Percentiles rank a stretch among this genome's conserved stretches.
Evolutionary conservation across 2,113 vertebrate species (phyloP).

Genomic region (Crotalus helleri): DNA sequence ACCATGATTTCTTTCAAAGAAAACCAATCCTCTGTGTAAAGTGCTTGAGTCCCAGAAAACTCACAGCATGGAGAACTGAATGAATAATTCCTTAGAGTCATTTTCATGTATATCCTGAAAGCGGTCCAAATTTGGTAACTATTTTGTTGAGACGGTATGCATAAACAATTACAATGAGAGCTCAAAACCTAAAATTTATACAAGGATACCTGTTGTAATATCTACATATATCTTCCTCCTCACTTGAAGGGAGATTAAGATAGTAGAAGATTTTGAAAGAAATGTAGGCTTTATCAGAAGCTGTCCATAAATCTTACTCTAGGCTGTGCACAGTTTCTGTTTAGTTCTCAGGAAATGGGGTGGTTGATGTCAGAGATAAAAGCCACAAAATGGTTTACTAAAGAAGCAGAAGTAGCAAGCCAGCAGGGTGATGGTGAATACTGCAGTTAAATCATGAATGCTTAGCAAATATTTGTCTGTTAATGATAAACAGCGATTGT

Average conservation of each 20-base stretch:
- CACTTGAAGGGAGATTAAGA: neutral
- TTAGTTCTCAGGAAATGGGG: slow-evolving; percentile 45
- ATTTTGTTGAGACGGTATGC: neutral
- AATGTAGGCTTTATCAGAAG: neutral
- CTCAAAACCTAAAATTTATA: neutral
- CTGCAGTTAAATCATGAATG: slow-evolving; percentile 47
- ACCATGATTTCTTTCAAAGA: neutral
- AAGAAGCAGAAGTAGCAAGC: slow-evolving; percentile 18
- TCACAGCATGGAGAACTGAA: neutral
- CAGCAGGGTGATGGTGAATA: neutral
- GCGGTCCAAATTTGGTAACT: neutral
- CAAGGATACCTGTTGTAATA: neutral
- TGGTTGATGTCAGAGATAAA: slow-evolving; percentile 42
- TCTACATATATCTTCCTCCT: neutral
- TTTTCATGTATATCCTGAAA: neutral
- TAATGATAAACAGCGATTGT: slow-evolving; percentile 12
- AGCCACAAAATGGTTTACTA: slow-evolving; percentile 55
- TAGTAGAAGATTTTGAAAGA: neutral
- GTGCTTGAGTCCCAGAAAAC: neutral
- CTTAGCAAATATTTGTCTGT: slow-evolving; percentile 5
- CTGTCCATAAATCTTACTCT: slow-evolving; percentile 27
- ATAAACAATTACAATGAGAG: neutral
- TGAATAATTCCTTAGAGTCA: neutral
- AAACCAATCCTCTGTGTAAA: neutral
- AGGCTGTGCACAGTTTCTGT: slow-evolving; percentile 32